Evolutionary conservation across 2,888 invertebrate genomes (phyloP).

Genomic region (Palloptera scutellata): DNA sequence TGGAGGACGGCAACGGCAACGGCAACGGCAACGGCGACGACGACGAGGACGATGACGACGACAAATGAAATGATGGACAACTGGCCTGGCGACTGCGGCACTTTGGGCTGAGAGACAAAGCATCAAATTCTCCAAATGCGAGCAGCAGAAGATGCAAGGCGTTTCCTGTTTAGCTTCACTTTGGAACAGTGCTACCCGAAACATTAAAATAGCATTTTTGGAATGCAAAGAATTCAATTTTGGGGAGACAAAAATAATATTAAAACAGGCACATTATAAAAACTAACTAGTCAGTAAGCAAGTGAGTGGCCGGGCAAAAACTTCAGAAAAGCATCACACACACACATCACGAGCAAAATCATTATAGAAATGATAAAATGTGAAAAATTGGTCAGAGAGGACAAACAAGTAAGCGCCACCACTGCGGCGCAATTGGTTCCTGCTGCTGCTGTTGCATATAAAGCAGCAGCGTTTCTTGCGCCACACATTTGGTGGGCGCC

Average conservation of each 20-base stretch:
- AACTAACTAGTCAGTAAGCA: slow-evolving; percentile 32
- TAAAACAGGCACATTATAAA: slow-evolving; percentile 59
- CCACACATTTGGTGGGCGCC: slow-evolving; percentile 58
- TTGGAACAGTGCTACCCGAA: slow-evolving; percentile 19
- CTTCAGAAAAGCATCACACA: not conserved
- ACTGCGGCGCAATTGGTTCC: slow-evolving; percentile 15
- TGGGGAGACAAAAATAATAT: slow-evolving; percentile 60
- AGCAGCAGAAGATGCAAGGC: not conserved
- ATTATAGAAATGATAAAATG: slow-evolving; percentile 30
- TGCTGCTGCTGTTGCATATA: too few species aligned
- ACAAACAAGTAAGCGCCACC: slow-evolving; percentile 45
- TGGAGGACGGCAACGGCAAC: too few species aligned
- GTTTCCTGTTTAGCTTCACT: not conserved
- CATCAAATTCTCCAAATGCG: slow-evolving; percentile 19
- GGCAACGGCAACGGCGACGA: too few species aligned
- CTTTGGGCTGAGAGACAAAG: not conserved
- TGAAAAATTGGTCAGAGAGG: slow-evolving; percentile 42
- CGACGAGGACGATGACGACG: not conserved
- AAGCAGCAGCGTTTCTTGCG: not conserved
- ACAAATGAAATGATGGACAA: slow-evolving; percentile 6
- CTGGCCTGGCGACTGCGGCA: not conserved
- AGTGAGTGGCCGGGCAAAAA: slow-evolving; percentile 13
- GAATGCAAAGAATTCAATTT: slow-evolving; percentile 53
- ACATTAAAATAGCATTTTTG: slow-evolving; percentile 50
- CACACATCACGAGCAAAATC: slow-evolving; percentile 10